Conservation (phyloP, 2,888 invertebrate genomes). For the Brachylomia viminalis region DNA sequence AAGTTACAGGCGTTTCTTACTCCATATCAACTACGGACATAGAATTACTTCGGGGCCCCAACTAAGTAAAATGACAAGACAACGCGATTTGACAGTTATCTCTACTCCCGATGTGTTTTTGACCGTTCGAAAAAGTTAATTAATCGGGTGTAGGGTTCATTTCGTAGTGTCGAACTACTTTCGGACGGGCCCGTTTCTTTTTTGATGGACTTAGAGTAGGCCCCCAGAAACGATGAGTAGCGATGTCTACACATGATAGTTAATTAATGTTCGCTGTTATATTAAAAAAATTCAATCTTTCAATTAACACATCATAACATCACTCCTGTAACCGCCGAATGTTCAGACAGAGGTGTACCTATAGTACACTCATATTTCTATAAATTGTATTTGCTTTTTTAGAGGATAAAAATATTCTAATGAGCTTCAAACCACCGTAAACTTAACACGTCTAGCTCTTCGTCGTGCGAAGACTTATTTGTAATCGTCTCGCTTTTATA, state of each 20-base stretch:
- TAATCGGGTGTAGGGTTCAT: too few species aligned
- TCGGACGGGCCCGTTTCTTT: too few species aligned
- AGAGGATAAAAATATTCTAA: background rate
- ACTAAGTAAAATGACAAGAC: too few species aligned
- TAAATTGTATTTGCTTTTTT: background rate
- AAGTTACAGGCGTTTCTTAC: too few species aligned
- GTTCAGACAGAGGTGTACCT: background rate
- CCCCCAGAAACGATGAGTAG: background rate
- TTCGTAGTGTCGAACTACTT: too few species aligned
- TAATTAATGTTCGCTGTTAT: background rate
- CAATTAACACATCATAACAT: background rate
- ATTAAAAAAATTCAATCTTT: too few species aligned
- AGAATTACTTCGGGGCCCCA: too few species aligned
- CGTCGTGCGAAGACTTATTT: conserved; percentile 35
- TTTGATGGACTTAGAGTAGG: too few species aligned
- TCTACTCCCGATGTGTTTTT: too few species aligned
- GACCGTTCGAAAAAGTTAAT: too few species aligned
- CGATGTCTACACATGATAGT: background rate
- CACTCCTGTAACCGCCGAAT: background rate
- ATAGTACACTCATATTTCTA: background rate
- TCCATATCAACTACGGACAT: too few species aligned
- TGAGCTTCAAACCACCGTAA: conserved; percentile 28
- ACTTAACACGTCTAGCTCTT: conserved; percentile 15
- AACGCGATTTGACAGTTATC: too few species aligned
- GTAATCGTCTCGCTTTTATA: conserved; percentile 46